Evolutionary conservation across 2,888 invertebrate species (phyloP).

Genomic region (Melieria omissa): DNA sequence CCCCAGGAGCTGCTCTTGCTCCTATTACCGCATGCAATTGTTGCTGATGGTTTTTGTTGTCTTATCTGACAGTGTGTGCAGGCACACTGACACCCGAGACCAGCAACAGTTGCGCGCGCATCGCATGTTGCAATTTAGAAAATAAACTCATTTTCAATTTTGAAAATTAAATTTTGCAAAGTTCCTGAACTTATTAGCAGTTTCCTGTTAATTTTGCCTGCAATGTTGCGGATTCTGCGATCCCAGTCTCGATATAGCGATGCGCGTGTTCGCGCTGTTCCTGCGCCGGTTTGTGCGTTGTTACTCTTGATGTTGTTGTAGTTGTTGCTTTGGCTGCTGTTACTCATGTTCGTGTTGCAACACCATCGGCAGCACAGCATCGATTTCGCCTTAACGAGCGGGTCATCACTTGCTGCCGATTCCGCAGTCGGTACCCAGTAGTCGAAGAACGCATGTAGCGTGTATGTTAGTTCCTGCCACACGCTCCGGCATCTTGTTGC

Average conservation of each 20-base stretch:
- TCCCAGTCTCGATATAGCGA: too few species aligned
- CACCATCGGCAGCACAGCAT: constrained; percentile 35
- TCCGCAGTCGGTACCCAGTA: too few species aligned
- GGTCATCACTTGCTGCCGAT: constrained; percentile 33
- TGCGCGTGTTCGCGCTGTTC: too few species aligned
- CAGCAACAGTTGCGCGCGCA: not conserved
- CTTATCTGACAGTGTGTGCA: not conserved
- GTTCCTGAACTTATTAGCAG: constrained; percentile 50
- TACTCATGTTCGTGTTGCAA: constrained; percentile 17
- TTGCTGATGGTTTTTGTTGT: not conserved
- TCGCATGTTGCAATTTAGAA: constrained; percentile 34
- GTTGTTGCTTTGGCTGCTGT: constrained; percentile 1
- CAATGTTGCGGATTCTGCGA: constrained; percentile 12
- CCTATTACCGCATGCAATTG: not conserved
- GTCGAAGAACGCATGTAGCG: too few species aligned
- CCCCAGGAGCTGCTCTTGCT: not conserved
- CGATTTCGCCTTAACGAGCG: constrained; percentile 44
- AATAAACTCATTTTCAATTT: constrained; percentile 35
- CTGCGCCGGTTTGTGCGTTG: too few species aligned
- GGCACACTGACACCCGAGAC: too few species aligned
- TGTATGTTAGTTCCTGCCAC: not conserved
- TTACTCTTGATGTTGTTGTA: not conserved
- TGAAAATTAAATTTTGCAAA: constrained; percentile 45
- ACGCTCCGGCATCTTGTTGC: constrained; percentile 39
- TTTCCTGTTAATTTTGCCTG: constrained; percentile 45